phyloP scores from a whole-genome alignment of 2,888 invertebrate genomes.

The Muschampia plurimacula region DNA sequence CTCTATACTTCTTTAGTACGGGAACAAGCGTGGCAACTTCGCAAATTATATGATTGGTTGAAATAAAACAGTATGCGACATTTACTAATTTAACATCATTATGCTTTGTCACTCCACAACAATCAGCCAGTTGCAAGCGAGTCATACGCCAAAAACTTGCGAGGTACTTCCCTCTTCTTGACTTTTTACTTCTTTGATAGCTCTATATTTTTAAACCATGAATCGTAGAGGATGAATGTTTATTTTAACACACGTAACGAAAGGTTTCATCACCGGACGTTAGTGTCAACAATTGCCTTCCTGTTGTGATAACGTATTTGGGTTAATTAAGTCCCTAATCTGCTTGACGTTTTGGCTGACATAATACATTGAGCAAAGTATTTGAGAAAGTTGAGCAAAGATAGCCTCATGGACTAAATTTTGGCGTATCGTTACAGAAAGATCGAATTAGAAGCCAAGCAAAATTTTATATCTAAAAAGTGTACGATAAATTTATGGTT shows the following conservation, averaged over 20 bases:
- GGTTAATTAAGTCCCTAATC: slow-evolving; percentile 47
- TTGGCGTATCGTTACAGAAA: background rate
- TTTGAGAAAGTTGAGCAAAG: background rate
- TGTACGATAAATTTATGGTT: too few relatives aligned
- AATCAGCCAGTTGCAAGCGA: too few relatives aligned
- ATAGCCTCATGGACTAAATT: background rate
- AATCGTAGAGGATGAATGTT: background rate
- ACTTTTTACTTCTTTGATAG: background rate
- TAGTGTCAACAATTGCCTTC: slow-evolving; percentile 59
- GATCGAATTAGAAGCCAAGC: too few relatives aligned
- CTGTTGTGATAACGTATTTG: slow-evolving; percentile 63
- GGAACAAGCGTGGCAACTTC: too few relatives aligned
- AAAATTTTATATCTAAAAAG: too few relatives aligned
- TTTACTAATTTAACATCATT: too few relatives aligned
- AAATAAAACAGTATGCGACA: too few relatives aligned
- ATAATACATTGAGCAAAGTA: background rate
- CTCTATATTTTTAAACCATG: background rate
- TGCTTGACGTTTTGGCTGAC: slow-evolving; percentile 8
- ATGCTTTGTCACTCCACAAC: too few relatives aligned
- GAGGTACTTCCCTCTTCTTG: too few relatives aligned
- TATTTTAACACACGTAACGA: background rate
- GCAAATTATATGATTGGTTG: too few relatives aligned
- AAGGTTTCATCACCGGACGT: slow-evolving; percentile 52
- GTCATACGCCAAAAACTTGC: too few relatives aligned
- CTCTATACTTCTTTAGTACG: too few relatives aligned